phyloP scores from a whole-genome alignment of 92 coral and sea anemone genomes.

The Actinostola sp. region DNA sequence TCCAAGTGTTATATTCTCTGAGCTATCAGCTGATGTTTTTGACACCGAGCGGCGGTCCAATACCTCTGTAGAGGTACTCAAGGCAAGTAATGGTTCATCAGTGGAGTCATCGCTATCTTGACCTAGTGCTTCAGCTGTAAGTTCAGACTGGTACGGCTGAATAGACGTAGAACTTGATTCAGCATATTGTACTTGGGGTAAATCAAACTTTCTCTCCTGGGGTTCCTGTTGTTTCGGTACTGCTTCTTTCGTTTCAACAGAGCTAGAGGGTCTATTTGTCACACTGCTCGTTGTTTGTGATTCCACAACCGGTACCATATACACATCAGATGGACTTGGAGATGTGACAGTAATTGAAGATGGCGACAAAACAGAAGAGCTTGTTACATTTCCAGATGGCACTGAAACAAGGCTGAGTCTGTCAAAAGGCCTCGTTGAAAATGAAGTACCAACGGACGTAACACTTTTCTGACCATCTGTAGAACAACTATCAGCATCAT shows the following conservation, averaged over 20 bases:
- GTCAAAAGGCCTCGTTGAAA: neutral
- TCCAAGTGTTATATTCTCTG: neutral
- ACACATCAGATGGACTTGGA: constrained; percentile 13
- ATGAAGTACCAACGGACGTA: neutral
- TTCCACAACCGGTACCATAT: neutral
- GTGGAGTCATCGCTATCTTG: neutral
- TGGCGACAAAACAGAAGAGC: constrained; percentile 31
- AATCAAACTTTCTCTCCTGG: neutral
- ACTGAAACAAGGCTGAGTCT: neutral
- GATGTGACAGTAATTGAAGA: constrained; percentile 24
- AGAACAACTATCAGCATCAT: neutral
- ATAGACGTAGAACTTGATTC: neutral
- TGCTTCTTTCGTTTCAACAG: constrained; percentile 29
- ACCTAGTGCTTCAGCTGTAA: neutral
- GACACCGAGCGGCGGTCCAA: neutral
- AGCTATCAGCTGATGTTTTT: constrained; percentile 26
- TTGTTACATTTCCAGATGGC: constrained; percentile 17
- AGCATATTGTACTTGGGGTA: neutral
- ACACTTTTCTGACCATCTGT: neutral
- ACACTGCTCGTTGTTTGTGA: neutral
- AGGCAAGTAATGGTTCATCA: neutral
- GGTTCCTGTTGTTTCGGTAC: constrained; percentile 3
- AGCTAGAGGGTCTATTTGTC: neutral
- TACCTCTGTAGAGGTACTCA: neutral
- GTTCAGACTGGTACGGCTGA: neutral